phyloP scores from a whole-genome alignment of 37 sponge, comb jelly and placozoan species.

The Ephydatia muelleri region DNA sequence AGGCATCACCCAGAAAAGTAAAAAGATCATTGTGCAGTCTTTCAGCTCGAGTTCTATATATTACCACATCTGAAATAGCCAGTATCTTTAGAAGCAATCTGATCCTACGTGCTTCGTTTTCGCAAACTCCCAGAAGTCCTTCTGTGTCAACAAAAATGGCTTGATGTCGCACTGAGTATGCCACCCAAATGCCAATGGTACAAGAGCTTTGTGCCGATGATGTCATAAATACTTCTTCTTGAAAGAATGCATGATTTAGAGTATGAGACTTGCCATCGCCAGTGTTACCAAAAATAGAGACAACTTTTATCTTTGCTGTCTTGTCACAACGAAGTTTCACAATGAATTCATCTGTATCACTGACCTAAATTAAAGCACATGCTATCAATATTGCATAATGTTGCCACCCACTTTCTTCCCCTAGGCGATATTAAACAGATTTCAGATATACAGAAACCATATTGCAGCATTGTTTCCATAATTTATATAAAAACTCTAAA shows the following conservation, averaged over 20 bases:
- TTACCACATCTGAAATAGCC: slow-evolving; percentile 93
- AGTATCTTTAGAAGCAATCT: slow-evolving; percentile 86
- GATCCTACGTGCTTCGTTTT: slow-evolving; percentile 72
- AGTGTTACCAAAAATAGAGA: slow-evolving; percentile 97
- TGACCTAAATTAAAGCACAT: slow-evolving; percentile 38
- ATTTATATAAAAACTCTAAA: too few species aligned
- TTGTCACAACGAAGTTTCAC: slow-evolving; percentile 38
- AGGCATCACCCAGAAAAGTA: slow-evolving; percentile 85
- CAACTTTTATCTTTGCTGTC: slow-evolving; percentile 77
- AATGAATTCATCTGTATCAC: slow-evolving; percentile 34
- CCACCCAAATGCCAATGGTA: slow-evolving; percentile 93
- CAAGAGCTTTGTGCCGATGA: slow-evolving; percentile 74
- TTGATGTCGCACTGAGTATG: slow-evolving; percentile 54
- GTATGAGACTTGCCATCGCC: slow-evolving; percentile 96
- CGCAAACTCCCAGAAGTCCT: slow-evolving; percentile 82
- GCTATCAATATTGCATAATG: neutral
- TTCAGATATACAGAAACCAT: too few species aligned
- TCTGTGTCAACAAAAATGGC: slow-evolving; percentile 90
- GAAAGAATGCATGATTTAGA: slow-evolving; percentile 91
- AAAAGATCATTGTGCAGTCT: slow-evolving; percentile 95
- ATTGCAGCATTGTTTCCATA: too few species aligned
- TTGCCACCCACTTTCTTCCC: neutral
- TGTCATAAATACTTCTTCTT: slow-evolving; percentile 76
- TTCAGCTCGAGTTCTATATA: slow-evolving; percentile 91
- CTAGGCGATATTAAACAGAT: too few species aligned